Evolutionary conservation across 2,888 invertebrate species (phyloP).

Genomic region (Protodeltote pygarga): DNA sequence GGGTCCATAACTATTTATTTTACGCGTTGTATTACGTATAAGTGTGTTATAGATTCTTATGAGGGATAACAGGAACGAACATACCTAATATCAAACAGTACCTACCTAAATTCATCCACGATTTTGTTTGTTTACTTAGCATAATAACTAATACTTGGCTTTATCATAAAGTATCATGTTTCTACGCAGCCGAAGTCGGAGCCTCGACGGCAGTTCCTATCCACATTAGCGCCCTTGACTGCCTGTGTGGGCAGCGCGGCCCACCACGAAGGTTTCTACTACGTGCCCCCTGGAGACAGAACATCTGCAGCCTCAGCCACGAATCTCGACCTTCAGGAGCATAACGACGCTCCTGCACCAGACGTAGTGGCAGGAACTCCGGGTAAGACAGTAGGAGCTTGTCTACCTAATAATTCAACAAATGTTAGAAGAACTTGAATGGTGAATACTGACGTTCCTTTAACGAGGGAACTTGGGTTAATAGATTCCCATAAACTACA

Average conservation of each 20-base stretch:
- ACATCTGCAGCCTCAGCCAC: slow-evolving; percentile 87
- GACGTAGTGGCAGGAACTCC: slow-evolving; percentile 93
- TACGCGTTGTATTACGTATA: too few species aligned
- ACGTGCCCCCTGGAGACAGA: slow-evolving; percentile 87
- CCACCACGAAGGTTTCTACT: slow-evolving; percentile 83
- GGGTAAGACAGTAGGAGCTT: slow-evolving; percentile 63
- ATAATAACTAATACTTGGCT: background rate
- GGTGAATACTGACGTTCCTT: too few species aligned
- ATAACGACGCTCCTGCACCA: slow-evolving; percentile 88
- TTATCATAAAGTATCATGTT: background rate
- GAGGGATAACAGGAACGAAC: too few species aligned
- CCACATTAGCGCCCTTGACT: slow-evolving; percentile 92
- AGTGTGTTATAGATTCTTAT: too few species aligned
- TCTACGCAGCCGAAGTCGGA: slow-evolving; percentile 84
- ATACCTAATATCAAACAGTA: too few species aligned
- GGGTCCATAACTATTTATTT: too few species aligned
- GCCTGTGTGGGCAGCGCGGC: slow-evolving; percentile 90
- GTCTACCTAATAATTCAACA: too few species aligned
- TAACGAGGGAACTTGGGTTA: too few species aligned
- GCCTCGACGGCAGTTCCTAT: slow-evolving; percentile 92
- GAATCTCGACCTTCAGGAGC: slow-evolving; percentile 87
- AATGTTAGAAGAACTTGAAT: too few species aligned
- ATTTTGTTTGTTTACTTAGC: too few species aligned
- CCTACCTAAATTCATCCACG: too few species aligned
- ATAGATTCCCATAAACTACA: too few species aligned